Evolutionary conservation across 2,888 invertebrate species (phyloP).

Genomic region (Zeuzera pyrina): DNA sequence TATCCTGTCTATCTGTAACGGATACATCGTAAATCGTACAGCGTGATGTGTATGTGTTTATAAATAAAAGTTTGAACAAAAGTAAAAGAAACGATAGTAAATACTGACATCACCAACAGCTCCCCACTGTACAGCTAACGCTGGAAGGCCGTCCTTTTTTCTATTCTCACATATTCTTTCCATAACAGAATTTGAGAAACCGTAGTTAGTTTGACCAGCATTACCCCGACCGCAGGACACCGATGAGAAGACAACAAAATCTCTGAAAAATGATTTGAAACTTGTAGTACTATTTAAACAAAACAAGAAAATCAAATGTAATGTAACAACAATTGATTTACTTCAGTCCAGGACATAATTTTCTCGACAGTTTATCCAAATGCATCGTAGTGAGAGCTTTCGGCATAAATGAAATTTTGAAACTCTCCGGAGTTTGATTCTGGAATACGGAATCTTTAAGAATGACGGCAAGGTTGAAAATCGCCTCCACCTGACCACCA

Average conservation of each 20-base stretch:
- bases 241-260: constrained; percentile 94
- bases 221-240: constrained; percentile 94
- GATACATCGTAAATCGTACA: too few relatives aligned
- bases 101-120: constrained; percentile 88
- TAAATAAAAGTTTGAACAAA: too few relatives aligned
- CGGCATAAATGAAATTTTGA: constrained; percentile 78
- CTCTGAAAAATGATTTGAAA: too few relatives aligned
- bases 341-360: constrained; percentile 49
- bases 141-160: constrained; percentile 79
- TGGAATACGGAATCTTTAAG: constrained; percentile 83
- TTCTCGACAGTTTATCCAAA: constrained; percentile 75
- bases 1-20: too few relatives aligned
- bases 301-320: background rate
- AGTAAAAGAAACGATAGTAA: background rate
- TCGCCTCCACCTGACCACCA: constrained; percentile 82
- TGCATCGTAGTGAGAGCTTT: constrained; percentile 87
- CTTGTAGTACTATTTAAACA: too few relatives aligned
- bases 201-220: constrained; percentile 93
- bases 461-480: constrained; percentile 92
- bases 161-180: constrained; percentile 88
- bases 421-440: constrained; percentile 82
- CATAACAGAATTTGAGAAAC: constrained; percentile 92
- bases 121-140: constrained; percentile 92
- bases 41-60: too few relatives aligned
- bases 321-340: too few relatives aligned